phyloP scores from a whole-genome alignment of 2,113 vertebrate species.

The Leptosomus discolor region DNA sequence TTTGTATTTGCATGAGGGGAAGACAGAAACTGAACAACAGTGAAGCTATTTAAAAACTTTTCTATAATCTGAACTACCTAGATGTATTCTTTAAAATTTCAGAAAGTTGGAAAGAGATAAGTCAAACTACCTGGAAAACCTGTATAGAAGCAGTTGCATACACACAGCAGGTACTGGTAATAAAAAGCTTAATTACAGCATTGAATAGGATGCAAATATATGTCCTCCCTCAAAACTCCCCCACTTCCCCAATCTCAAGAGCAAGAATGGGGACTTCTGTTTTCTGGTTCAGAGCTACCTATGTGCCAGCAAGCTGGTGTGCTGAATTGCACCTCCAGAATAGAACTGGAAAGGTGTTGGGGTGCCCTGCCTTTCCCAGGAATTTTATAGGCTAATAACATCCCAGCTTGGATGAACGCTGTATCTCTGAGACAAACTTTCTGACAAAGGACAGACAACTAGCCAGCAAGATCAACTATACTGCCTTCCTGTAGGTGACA shows the following conservation, averaged over 20 bases:
- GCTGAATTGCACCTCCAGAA: background rate
- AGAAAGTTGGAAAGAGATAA: background rate
- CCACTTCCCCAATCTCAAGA: background rate
- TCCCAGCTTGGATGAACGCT: background rate
- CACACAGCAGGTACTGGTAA: background rate
- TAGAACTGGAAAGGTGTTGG: background rate
- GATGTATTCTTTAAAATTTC: background rate
- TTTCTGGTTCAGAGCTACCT: background rate
- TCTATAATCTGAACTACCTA: background rate
- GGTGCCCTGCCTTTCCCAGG: background rate
- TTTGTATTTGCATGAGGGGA: background rate
- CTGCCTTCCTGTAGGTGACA: background rate
- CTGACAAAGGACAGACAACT: background rate
- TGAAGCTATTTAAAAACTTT: background rate
- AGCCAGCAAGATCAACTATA: background rate
- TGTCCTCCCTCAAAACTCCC: background rate
- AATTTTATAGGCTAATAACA: background rate
- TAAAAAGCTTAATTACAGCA: background rate
- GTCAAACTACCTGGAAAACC: background rate
- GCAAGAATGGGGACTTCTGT: background rate
- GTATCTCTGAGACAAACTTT: background rate
- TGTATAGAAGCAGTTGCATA: background rate
- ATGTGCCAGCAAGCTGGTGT: background rate
- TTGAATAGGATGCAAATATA: background rate
- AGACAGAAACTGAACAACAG: background rate